Evolutionary conservation across 2,113 vertebrate genomes (phyloP), one percentile per base, ranked within the genome.

Genomic region (Protobothrops flavoviridis): DNA sequence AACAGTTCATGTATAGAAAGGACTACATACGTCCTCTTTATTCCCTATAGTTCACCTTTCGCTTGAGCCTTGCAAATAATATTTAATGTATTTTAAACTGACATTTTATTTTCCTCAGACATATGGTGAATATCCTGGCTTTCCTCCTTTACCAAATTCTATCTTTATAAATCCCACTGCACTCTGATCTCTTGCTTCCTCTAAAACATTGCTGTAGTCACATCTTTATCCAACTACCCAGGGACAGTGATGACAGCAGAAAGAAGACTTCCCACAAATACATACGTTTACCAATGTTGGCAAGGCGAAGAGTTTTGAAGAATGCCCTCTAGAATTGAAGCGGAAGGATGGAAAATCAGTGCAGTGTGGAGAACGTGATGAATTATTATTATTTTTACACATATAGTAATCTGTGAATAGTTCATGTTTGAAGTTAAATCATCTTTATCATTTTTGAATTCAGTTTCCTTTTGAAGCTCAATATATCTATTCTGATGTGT

Each of bases 381-480:
- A 97, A 1, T 43, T 81, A 43, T 81, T 81, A 43, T 74, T 81
- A 21, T 74, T 96, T 86, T 91, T 94, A 94, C 96, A 95, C 95
- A 92, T 95, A 69, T n/a, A 43, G 33, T 81, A 92, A 92, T 95
- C 95, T 95, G 95, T 95, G 96, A 95, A 94, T 96, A 96, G 96
- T 95, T 96, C 91, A 93, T 89, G 92, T 98, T 98, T 97, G 97
- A 98, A 98, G 97, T 95, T 96, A 97, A 97, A 95, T 97, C 92
- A 97, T 96, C 86, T 91, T 97, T 97, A 81, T 91, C 20, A 57
- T 97, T 97, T 97, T 94, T 95, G 95, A 94, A 95, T 97, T 96
- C 96, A 96, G 20, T 96, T 97, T 95, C 95, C 94, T 95, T 97
- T 98, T 97, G 97, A 97, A 98, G 97, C 95, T 95, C 96, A 91